A percentile compares a stretch with the other conserved stretches of the same genome.
Conservation (phyloP, 2,888 invertebrate genomes). For the Isoperla grammatica region DNA sequence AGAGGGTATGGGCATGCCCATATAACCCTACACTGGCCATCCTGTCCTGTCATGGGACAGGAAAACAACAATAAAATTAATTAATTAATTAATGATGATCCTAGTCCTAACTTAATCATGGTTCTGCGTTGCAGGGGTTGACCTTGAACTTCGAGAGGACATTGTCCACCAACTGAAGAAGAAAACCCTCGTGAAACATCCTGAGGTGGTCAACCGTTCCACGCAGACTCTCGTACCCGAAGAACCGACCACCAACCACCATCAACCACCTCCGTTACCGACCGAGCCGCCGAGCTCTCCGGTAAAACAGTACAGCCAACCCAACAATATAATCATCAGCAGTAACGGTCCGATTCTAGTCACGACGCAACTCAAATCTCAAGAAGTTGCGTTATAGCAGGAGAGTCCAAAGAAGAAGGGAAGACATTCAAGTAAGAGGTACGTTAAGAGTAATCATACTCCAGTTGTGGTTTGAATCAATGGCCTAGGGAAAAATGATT, state of each 20-base stretch:
- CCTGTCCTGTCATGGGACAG: too few species aligned
- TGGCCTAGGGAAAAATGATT: too few species aligned
- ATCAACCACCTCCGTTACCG: background rate
- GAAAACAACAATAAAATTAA: too few species aligned
- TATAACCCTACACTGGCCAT: too few species aligned
- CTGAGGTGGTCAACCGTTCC: constrained; percentile 22
- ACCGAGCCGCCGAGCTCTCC: background rate
- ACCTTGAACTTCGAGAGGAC: constrained; percentile 24
- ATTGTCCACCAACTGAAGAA: constrained; percentile 20
- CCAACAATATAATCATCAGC: constrained; percentile 7
- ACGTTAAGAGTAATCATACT: too few species aligned
- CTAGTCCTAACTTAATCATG: too few species aligned
- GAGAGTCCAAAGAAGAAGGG: constrained; percentile 11
- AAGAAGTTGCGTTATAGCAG: constrained; percentile 16
- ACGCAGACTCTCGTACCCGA: constrained; percentile 17
- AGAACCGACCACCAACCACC: background rate
- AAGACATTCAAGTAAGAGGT: too few species aligned
- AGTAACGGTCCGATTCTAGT: constrained; percentile 20
- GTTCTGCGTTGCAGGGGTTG: constrained; percentile 15
- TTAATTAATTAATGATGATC: too few species aligned
- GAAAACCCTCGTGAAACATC: background rate
- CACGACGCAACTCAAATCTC: constrained; percentile 4
- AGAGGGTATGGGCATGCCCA: too few species aligned
- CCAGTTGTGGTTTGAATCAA: too few species aligned
- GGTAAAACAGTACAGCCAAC: background rate